Conservation (phyloP, 2,113 vertebrate species). For the Zootoca vivipara region DNA sequence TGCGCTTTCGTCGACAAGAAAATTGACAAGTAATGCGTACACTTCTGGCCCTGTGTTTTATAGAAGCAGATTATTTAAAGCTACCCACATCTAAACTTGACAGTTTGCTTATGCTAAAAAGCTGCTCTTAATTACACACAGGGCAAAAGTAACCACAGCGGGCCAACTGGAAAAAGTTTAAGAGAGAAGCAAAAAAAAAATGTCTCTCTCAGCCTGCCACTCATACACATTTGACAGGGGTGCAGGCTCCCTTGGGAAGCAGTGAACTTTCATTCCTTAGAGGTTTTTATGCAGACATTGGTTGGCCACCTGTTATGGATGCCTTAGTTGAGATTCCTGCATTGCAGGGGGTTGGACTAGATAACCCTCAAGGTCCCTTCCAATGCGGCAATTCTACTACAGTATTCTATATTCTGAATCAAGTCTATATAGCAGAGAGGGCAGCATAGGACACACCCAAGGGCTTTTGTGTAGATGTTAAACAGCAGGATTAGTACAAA, state of each 20-base stretch:
- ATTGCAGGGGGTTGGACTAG: too few relatives aligned
- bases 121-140: neutral
- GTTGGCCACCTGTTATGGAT: too few relatives aligned
- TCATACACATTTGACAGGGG: too few relatives aligned
- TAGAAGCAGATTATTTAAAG: neutral
- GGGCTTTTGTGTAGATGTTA: neutral
- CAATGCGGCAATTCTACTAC: too few relatives aligned
- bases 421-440: neutral
- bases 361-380: too few relatives aligned
- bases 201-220: neutral
- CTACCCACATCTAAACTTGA: neutral
- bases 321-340: too few relatives aligned
- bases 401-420: neutral
- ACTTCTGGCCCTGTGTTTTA: neutral
- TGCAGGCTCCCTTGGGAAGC: too few relatives aligned
- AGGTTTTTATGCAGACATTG: too few relatives aligned
- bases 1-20: neutral
- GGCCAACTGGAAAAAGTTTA: too few relatives aligned
- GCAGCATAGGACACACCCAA: neutral
- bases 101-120: neutral
- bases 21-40: neutral
- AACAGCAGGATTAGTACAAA: neutral
- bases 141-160: neutral
- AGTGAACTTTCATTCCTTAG: too few relatives aligned
- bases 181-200: neutral